Base-by-base conservation (phyloP, 23 tunicate species). In the Phallusia fumigata region DNA sequence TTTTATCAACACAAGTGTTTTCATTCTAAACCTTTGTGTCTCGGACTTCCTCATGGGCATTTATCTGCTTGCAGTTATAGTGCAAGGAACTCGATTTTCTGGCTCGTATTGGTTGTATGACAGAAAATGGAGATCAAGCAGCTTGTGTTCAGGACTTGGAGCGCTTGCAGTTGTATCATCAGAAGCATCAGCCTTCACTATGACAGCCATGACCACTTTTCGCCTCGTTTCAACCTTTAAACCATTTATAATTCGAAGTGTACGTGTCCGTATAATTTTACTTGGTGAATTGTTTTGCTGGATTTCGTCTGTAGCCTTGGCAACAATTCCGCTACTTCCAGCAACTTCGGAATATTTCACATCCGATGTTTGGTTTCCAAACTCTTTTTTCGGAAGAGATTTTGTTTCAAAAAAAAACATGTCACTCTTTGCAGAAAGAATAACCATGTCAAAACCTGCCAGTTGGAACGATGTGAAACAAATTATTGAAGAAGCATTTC, bases 371-470 rank as follows among this genome's bases (percentile, higher is more conserved):
- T 77, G 80, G 80, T 77, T 35, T 36, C 80, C 80, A 5, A 77
- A 77, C 53, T 34, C 13, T 12, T 35, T 77, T 36, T 77, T 31
- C 30, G 28, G 35, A 36, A 35, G 2, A 11, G 47, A 36, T 30
- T 28, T 35, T 35, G 80, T 77, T 18, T 77, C 80, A 11, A 77
- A 13, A 77, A 10, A 33, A 36, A 77, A 77, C 31, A 77, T 77
- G 80, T 35, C 80, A 45, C 32, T 36, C 8, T 53, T 77, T 40
- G 80, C 80, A 19, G 28, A 36, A 28, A 36, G 80, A 77, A 40
- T 77, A 1, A 1, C 33, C 2, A 36, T 10, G 35, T 1, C 0
- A 19, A 36, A 58, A 58, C 69, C 69, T 21, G 69, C 3, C 13
- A 13, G 28, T 58, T 58, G 69, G 69, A 21, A 21, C 13, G 69